Percentiles rank a stretch among this genome's conserved stretches.
Evolutionary conservation across 2,113 vertebrate species (phyloP).

Genomic region (Xyliphius kryptos): DNA sequence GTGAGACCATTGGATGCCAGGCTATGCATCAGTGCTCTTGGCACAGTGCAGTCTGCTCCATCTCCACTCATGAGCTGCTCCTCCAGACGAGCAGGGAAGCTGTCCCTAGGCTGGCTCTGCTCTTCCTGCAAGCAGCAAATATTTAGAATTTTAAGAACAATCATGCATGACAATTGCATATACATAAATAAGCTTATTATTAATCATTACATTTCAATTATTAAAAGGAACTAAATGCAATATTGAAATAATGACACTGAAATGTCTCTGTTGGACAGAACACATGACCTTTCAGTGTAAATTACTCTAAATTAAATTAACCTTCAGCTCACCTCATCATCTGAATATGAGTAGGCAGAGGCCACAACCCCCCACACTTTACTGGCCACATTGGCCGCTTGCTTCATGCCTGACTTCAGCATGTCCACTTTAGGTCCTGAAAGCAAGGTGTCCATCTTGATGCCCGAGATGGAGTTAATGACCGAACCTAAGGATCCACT

Average conservation of each 20-base stretch:
- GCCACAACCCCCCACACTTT: slow-evolving; percentile 90
- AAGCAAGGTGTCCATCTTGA: slow-evolving; percentile 87
- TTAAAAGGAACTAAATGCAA: too few relatives aligned
- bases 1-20: slow-evolving; percentile 76
- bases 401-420: slow-evolving; percentile 89
- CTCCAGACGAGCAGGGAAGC: slow-evolving; percentile 79
- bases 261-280: too few relatives aligned
- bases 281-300: too few relatives aligned
- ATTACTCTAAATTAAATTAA: background rate
- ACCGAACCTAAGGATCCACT: slow-evolving; percentile 84
- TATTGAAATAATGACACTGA: too few relatives aligned
- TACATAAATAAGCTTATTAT: too few relatives aligned
- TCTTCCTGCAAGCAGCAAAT: too few relatives aligned
- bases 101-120: slow-evolving; percentile 55
- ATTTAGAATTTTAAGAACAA: too few relatives aligned
- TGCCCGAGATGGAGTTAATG: slow-evolving; percentile 81
- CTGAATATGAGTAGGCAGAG: slow-evolving; percentile 83
- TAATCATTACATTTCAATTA: too few relatives aligned
- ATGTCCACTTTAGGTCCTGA: slow-evolving; percentile 94
- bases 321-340: slow-evolving; percentile 87
- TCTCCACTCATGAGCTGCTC: slow-evolving; percentile 66
- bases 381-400: slow-evolving; percentile 90
- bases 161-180: too few relatives aligned
- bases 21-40: slow-evolving; percentile 58
- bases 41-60: slow-evolving; percentile 54